These are phyloP conservation scores for Diarsia mendica DNA, from an alignment of 2,888 invertebrate species.

Conservation along the genomic window DNA sequence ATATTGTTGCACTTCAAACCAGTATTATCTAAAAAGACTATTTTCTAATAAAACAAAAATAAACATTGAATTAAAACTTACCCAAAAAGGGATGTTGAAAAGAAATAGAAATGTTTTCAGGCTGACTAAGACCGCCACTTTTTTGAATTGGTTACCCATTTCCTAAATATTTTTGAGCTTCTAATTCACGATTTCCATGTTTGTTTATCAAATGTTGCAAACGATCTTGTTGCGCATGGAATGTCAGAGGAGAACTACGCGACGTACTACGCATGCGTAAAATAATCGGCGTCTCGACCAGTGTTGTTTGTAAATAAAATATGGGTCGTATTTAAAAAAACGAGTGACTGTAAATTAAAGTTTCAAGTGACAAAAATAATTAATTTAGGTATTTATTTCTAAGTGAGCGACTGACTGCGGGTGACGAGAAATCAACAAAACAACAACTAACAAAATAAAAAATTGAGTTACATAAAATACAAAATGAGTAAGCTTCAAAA, in stretches of 20 bases:
- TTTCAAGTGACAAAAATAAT: too few species aligned
- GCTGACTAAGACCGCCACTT: conserved; percentile 93
- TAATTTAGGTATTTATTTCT: too few species aligned
- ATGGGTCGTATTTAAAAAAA: too few species aligned
- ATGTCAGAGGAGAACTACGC: conserved; percentile 41
- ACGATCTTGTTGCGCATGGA: conserved; percentile 28
- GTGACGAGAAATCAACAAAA: too few species aligned
- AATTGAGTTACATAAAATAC: too few species aligned
- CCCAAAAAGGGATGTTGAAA: conserved; percentile 95
- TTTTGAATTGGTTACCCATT: conserved; percentile 94
- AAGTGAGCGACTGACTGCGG: too few species aligned
- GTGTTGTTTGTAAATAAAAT: conserved; percentile 59
- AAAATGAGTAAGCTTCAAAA: too few species aligned
- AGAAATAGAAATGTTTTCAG: conserved; percentile 94
- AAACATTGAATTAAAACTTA: conserved; percentile 84
- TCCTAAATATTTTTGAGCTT: conserved; percentile 31
- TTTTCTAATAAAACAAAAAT: not conserved
- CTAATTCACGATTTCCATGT: conserved; percentile 43
- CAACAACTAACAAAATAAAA: too few species aligned
- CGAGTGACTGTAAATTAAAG: too few species aligned
- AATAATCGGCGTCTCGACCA: conserved; percentile 74
- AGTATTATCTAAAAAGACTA: not conserved
- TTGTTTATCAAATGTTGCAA: conserved; percentile 49
- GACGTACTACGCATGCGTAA: conserved; percentile 78
- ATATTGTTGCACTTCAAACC: not conserved